Evolutionary conservation across 1,140 invertebrate species (phyloP), one percentile per base, ranked within the genome.

Genomic region (Fopius arisanus): DNA sequence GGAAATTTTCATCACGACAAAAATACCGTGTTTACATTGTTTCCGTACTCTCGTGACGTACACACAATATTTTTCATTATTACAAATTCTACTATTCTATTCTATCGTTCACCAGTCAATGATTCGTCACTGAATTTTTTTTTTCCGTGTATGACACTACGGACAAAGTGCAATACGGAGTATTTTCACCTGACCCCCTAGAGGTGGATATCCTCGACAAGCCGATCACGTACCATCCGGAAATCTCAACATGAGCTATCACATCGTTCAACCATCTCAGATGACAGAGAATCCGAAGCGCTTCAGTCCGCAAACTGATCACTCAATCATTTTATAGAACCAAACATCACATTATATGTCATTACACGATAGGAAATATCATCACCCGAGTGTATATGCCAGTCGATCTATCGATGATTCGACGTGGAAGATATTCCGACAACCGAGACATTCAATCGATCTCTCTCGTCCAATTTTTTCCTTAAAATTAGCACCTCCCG

Each of bases 161-260:
- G 54, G n/a, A n/a, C n/a, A n/a, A 59, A 59, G 54, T 26, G 19
- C 23, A 10, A 59, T 23, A 26, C 1, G 21, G 5, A 59, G 54
- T 10, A 59, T 12, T 59, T 59, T 59, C 23, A 14, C 23, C 19
- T 23, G 54, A 5, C n/a, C n/a, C n/a, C n/a, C 26, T 1, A 9
- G 21, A 28, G 23, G 9, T 54, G 19, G 19, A 19, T 7, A 28
- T 21, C 23, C 54, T 59, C 23, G 19, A 23, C 54, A 59, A 59
- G 54, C 54, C 54, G 54, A 59, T 59, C 54, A 59, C 54, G 54
- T 59, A 26, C 54, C 19, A 59, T 26, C 54, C 54, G 54, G 54
- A 59, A 59, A 59, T 59, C 54, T 59, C 54, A 21, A 59, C 54
- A 26, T 59, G 23, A 3, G 4, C 54, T 59, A 54, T 9, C 19